phyloP scores from a whole-genome alignment of 2,888 invertebrate genomes.

The Caenorhabditis macrosperma region DNA sequence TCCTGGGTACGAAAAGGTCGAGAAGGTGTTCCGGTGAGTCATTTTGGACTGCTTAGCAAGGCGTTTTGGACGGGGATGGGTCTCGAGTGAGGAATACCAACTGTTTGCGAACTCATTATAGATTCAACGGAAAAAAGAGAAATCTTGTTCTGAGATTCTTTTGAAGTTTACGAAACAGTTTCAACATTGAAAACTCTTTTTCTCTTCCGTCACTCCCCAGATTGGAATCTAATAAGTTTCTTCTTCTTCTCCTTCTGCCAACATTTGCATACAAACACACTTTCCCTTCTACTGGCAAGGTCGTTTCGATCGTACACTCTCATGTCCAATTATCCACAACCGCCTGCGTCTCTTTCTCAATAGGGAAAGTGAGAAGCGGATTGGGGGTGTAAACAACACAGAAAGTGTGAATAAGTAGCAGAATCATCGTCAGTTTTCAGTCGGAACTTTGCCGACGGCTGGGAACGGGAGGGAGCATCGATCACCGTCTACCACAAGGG shows the following conservation, averaged over 20 bases:
- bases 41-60: too few species aligned
- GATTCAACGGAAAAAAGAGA: too few species aligned
- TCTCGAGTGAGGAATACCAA: too few species aligned
- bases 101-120: too few species aligned
- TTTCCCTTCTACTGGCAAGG: conserved; percentile 16
- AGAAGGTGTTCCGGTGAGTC: conserved; percentile 76
- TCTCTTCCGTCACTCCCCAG: background rate
- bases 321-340: conserved; percentile 24
- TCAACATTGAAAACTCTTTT: background rate
- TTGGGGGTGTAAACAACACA: conserved; percentile 24
- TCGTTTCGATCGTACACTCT: conserved; percentile 7
- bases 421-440: conserved; percentile 69
- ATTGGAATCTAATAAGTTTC: conserved; percentile 38
- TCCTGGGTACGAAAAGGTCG: conserved; percentile 82
- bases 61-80: too few species aligned
- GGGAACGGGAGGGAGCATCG: conserved; percentile 81
- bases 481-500: conserved; percentile 82
- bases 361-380: conserved; percentile 14
- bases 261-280: conserved; percentile 33
- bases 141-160: too few species aligned
- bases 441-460: conserved; percentile 78
- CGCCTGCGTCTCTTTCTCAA: conserved; percentile 17
- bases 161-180: too few species aligned
- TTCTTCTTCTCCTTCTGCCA: background rate
- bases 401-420: background rate